Evolutionary conservation across 2,113 vertebrate genomes (phyloP).

Genomic region (Pandion haliaetus): DNA sequence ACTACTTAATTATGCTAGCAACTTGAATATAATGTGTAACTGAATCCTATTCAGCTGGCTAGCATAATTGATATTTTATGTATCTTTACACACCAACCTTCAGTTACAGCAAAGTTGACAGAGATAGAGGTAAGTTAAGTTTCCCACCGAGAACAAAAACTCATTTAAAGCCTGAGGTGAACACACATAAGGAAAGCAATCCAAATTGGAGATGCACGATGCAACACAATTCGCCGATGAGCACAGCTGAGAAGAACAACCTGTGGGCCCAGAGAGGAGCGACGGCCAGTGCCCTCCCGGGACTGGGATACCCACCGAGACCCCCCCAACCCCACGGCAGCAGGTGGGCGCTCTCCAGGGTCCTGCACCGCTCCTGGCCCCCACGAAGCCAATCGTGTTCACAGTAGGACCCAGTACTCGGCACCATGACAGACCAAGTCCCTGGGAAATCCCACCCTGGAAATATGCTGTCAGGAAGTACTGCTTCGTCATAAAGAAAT

Average conservation of each 20-base stretch:
- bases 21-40: accelerated
- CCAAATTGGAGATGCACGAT: accelerated
- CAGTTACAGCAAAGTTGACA: neutral
- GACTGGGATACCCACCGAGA: neutral
- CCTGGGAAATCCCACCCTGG: neutral
- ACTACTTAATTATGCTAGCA: neutral
- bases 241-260: neutral
- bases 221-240: accelerated
- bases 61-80: accelerated
- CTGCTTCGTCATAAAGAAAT: neutral
- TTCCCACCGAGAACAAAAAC: no score
- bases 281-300: accelerated
- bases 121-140: accelerated
- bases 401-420: accelerated
- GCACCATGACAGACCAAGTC: accelerated
- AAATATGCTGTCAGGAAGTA: accelerated
- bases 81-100: neutral
- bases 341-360: neutral
- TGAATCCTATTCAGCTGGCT: neutral
- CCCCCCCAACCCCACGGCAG: accelerated
- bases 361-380: neutral
- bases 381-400: accelerated
- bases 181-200: accelerated
- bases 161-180: accelerated
- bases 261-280: neutral